Percentiles rank a stretch among this genome's conserved stretches.
Evolutionary conservation across 2,888 invertebrate genomes (phyloP).

Genomic region (Metopia argyrocephala): DNA sequence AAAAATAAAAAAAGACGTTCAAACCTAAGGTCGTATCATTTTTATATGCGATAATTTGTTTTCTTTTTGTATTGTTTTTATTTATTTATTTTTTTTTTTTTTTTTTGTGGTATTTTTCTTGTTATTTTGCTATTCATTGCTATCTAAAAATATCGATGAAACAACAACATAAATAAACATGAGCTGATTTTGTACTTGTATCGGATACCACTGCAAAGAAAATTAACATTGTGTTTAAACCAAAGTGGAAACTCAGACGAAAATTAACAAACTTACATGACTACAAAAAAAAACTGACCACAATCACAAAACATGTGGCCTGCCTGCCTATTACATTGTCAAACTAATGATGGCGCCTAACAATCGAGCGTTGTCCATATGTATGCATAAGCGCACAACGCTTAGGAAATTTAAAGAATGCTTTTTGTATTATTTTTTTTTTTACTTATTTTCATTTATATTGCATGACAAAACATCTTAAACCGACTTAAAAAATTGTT

Average conservation of each 20-base stretch:
- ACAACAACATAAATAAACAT: constrained; percentile 52
- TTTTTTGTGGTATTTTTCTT: background rate
- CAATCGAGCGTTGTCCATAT: background rate
- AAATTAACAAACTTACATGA: constrained; percentile 16
- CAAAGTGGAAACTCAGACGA: constrained; percentile 16
- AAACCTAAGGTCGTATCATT: constrained; percentile 57
- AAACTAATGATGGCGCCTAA: constrained; percentile 62
- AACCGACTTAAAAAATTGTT: no score
- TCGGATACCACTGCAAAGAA: constrained; percentile 6
- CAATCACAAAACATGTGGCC: constrained; percentile 33
- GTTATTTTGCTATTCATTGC: constrained; percentile 24
- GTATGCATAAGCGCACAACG: background rate
- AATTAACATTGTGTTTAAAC: constrained; percentile 31
- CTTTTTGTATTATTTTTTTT: no score
- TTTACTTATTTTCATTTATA: no score
- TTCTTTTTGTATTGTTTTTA: background rate
- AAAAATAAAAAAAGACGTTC: constrained; percentile 15
- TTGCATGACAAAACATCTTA: no score
- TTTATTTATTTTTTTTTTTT: background rate
- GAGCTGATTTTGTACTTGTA: constrained; percentile 29
- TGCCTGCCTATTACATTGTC: constrained; percentile 15
- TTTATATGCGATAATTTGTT: background rate
- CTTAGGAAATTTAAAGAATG: constrained; percentile 1
- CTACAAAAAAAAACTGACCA: constrained; percentile 9
- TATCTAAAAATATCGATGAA: constrained; percentile 54